These are phyloP conservation scores for Cryptophagus acutangulus DNA, from an alignment of 2,888 invertebrate genomes.

Conservation along the genomic window DNA sequence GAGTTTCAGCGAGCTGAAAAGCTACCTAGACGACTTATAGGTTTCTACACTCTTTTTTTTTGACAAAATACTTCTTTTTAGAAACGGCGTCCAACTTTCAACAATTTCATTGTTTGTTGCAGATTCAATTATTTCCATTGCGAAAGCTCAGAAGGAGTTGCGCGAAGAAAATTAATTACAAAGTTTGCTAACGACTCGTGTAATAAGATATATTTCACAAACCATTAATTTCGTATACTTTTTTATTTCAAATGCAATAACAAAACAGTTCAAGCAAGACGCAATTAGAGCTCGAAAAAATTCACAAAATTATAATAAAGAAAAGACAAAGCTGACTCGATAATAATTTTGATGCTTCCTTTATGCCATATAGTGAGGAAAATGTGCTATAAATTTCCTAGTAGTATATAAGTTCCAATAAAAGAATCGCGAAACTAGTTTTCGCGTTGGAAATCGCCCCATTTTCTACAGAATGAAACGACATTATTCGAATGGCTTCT, in stretches of 20 bases:
- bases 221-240: constrained; percentile 11
- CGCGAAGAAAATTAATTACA: constrained; percentile 19
- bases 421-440: constrained; percentile 22
- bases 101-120: constrained; percentile 10
- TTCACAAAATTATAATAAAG: too few species aligned
- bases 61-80: neutral
- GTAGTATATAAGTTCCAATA: too few species aligned
- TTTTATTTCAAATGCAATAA: constrained; percentile 1
- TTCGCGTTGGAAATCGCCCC: constrained; percentile 23
- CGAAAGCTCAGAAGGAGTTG: constrained; percentile 19
- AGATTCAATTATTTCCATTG: constrained; percentile 23
- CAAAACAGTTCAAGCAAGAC: too few species aligned
- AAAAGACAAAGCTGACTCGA: too few species aligned
- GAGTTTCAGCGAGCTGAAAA: constrained; percentile 27
- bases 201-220: constrained; percentile 7
- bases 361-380: too few species aligned
- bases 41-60: constrained; percentile 22
- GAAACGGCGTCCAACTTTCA: neutral
- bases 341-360: too few species aligned
- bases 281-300: too few species aligned
- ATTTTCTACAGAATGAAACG: constrained; percentile 24
- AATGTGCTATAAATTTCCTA: too few species aligned
- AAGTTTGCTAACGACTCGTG: constrained; percentile 10
- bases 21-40: constrained; percentile 33
- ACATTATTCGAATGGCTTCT: constrained; percentile 27